Evolutionary conservation across 2,888 invertebrate species (phyloP), one percentile per base, ranked within the genome.

Genomic region (Euproctis similis): DNA sequence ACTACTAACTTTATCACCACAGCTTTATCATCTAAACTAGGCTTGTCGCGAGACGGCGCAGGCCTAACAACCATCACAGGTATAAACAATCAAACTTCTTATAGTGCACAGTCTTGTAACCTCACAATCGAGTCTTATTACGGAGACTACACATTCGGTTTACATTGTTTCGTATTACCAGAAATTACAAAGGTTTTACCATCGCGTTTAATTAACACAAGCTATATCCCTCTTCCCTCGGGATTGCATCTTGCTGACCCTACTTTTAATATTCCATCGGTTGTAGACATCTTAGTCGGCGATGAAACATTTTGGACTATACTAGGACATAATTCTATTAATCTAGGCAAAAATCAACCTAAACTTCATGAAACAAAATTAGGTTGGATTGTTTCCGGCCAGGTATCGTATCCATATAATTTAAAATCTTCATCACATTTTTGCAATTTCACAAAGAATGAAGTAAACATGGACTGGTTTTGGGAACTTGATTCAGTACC

Each of bases 401-500:
- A 4, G 8, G 8, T 20, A 20, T 4, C 9, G 4, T 20, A 20
- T 10, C 20, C 2, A 20, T n/a, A n/a, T n/a, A n/a, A n/a, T n/a
- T n/a, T n/a, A n/a, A n/a, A n/a, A n/a, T 20, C 10, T 4, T 6
- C 5, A 9, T 8, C 20, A 20, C 20, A 20, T 20, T 20, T 20
- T 6, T 20, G 20, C 6, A 20, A 20, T 20, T 20, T 20, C 10
- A 4, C 8, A 4, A 4, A 9, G 2, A 9, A 3, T 20, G 10
- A 8, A 4, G 4, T 3, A 8, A 4, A 20, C 10, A 9, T 20
- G 10, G 8, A 2, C 3, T 9, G 10, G 10, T 53, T 53, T 32
- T 50, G 44, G 43, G 45, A 48, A 20, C 13, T 48, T 2, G 46
- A 53, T 4, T 18, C 33, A 7, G 19, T 49, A 8, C 25, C 45